Percentiles rank a stretch among this genome's conserved stretches.
Evolutionary conservation across 2,888 invertebrate genomes (phyloP).

Genomic region (Lepeophtheirus nordmannii): DNA sequence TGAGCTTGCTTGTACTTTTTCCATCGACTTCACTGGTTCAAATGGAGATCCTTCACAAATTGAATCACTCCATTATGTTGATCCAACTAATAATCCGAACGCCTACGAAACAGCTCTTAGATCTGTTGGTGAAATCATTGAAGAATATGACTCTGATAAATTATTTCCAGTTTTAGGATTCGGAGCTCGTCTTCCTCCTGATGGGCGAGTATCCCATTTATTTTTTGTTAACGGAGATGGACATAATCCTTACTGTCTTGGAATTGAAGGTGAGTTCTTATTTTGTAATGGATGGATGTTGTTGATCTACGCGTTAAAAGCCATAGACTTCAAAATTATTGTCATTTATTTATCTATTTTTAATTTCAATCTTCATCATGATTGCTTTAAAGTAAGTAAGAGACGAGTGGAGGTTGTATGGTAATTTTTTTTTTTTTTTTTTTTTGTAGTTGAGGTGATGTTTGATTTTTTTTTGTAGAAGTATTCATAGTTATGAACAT

Average conservation of each 20-base stretch:
- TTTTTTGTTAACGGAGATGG: slow-evolving; percentile 41
- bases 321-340: too few relatives aligned
- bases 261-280: slow-evolving; percentile 33
- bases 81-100: slow-evolving; percentile 28
- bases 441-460: too few relatives aligned
- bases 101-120: slow-evolving; percentile 33
- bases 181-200: slow-evolving; percentile 38
- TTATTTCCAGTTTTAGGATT: slow-evolving; percentile 38
- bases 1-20: slow-evolving; percentile 37
- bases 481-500: too few relatives aligned
- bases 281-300: too few relatives aligned
- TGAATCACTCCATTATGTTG: slow-evolving; percentile 29
- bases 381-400: too few relatives aligned
- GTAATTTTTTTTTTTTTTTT: too few relatives aligned
- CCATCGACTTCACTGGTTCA: slow-evolving; percentile 39
- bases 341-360: too few relatives aligned
- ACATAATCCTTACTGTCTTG: slow-evolving; percentile 40
- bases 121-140: slow-evolving; percentile 36
- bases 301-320: too few relatives aligned
- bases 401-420: too few relatives aligned
- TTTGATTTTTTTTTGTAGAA: too few relatives aligned
- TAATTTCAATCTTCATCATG: too few relatives aligned
- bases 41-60: slow-evolving; percentile 36
- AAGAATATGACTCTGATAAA: slow-evolving; percentile 40
- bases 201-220: slow-evolving; percentile 35